These are phyloP conservation scores for Brachymystax lenok DNA, from an alignment of 2,797 vertebrate species.

Conservation along the genomic window DNA sequence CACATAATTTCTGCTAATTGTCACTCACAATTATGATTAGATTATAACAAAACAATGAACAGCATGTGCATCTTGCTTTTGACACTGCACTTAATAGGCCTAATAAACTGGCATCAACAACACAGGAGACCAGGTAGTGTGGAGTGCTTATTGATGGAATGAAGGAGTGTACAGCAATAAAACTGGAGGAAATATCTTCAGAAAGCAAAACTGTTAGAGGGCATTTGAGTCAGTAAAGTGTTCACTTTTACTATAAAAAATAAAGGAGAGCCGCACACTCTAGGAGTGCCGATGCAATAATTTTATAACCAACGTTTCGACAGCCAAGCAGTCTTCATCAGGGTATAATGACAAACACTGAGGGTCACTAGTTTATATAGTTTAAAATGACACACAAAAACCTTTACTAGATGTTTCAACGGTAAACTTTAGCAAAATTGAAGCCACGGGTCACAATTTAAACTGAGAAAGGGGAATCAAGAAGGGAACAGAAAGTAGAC, in stretches of 20 bases:
- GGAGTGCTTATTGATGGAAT: constrained; percentile 4
- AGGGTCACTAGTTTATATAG: no score
- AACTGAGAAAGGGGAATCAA: background rate
- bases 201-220: background rate
- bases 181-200: background rate
- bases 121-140: background rate
- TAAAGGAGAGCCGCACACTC: no score
- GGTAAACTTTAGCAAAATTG: constrained; percentile 49
- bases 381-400: background rate
- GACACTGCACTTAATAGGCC: background rate
- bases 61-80: background rate
- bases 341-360: no score
- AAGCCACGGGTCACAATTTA: constrained; percentile 13
- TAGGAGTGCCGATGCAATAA: no score
- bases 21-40: background rate
- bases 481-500: background rate
- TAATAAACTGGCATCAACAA: no score
- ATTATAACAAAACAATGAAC: background rate
- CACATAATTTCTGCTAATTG: constrained; percentile 6
- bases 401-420: constrained; percentile 7
- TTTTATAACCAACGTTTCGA: no score
- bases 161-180: background rate
- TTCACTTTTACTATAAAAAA: no score
- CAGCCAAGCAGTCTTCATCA: no score
- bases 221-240: background rate